Base-by-base conservation (phyloP, 2,113 vertebrate species). In the Daubentonia madagascariensis region DNA sequence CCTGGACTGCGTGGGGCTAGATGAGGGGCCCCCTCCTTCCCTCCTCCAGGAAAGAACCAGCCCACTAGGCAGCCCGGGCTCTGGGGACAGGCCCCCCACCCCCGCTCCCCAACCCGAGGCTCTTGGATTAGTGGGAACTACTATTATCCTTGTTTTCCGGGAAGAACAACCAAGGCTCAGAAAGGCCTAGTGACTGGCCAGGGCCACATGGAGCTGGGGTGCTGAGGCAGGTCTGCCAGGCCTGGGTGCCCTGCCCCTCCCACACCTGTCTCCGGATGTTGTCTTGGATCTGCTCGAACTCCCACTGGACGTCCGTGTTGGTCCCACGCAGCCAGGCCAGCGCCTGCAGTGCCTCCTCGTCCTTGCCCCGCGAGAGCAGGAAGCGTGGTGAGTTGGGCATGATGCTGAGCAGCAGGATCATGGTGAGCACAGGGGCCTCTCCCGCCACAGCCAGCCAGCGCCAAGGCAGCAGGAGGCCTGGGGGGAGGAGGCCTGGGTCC, bases 321-420 rank as follows among this genome's bases (percentile, higher is more conserved):
- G 76, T 11, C 2, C 99, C 99, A 9, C 99, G 98, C 76, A 99
- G 99, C 99, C 99, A 99, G 85, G 96, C 96, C 81, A 99, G 99
- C 0, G 99, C 99, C 32, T 30, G 5, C 81, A 98, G 95, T 0
- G 99, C 99, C 84, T 99, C 97, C 0, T 99, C 96, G 0, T 98
- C 98, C 91, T 98, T 98, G 70, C 99, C 99, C 63, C 98, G 97
- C 12, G 99, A 99, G 48, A 99, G 99, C 67, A 99, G 99, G 98
- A 99, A 99, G 75, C 99, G 99, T 0, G 99, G 99, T 0, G 99
- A 99, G 94, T 98, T 97, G 52, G 99, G 99, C 99, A 99, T 99
- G 98, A 99, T 99, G 91, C 96, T 99, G 92, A 99, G 98, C 85
- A 99, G 98, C 50, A 99, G 0, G 12, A 99, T 85, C 99, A 99